Conservation (phyloP, 2,888 invertebrate species). For the Melipona beecheii region DNA sequence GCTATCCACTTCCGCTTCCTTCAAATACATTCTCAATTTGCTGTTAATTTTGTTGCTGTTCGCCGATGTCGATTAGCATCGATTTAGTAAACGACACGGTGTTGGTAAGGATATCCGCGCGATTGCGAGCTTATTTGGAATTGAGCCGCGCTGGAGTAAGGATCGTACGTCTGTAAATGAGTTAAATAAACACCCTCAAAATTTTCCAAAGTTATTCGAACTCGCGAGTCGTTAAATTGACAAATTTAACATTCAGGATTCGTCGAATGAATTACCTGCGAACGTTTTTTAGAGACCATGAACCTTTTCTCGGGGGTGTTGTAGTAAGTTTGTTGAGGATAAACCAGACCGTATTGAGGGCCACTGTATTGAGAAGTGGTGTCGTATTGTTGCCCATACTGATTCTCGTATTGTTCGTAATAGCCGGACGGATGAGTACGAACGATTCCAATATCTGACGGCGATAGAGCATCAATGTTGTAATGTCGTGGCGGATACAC, state of each 20-base stretch:
- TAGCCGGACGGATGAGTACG: constrained; percentile 75
- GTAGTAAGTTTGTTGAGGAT: constrained; percentile 75
- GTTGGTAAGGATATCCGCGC: constrained; percentile 78
- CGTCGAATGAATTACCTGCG: constrained; percentile 72
- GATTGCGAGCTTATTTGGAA: constrained; percentile 75
- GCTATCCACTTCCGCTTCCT: constrained; percentile 10
- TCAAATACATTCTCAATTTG: constrained; percentile 9
- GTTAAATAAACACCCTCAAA: neutral
- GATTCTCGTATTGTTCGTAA: constrained; percentile 76
- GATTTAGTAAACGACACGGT: constrained; percentile 76
- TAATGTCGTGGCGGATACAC: constrained; percentile 74
- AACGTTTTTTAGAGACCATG: constrained; percentile 79
- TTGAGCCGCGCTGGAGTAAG: constrained; percentile 74
- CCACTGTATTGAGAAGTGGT: constrained; percentile 73
- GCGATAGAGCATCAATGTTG: constrained; percentile 64
- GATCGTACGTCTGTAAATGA: constrained; percentile 74
- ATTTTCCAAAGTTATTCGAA: neutral
- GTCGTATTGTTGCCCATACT: constrained; percentile 74
- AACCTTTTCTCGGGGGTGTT: constrained; percentile 80
- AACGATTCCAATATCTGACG: constrained; percentile 75
- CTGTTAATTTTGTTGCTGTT: neutral
- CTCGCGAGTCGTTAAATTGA: neutral
- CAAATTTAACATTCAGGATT: neutral
- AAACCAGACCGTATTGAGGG: constrained; percentile 70
- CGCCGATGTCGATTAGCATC: neutral